Conservation (phyloP, 2,888 invertebrate species). For the Yponomeuta plumbellus region DNA sequence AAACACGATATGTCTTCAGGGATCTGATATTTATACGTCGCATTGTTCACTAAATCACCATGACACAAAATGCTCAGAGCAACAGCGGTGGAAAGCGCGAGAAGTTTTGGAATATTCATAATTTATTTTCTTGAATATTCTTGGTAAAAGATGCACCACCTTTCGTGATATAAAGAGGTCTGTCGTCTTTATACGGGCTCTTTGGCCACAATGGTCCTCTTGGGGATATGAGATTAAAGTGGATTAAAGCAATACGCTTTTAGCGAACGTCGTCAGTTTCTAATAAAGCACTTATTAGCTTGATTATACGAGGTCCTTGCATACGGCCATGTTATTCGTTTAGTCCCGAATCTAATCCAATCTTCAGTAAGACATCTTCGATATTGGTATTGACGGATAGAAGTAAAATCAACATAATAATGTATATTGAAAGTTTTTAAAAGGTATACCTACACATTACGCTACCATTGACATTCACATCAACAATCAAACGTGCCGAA, state of each 20-base stretch:
- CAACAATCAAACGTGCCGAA: too few relatives aligned
- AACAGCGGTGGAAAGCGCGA: constrained; percentile 34
- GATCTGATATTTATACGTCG: neutral
- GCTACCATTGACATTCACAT: too few relatives aligned
- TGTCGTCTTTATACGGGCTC: neutral
- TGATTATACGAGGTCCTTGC: constrained; percentile 42
- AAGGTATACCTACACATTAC: neutral
- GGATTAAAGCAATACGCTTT: constrained; percentile 64
- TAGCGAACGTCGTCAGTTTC: constrained; percentile 48
- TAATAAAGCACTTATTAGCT: constrained; percentile 54
- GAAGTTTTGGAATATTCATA: constrained; percentile 44
- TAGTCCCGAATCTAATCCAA: constrained; percentile 3
- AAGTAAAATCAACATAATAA: too few relatives aligned
- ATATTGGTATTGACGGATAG: neutral
- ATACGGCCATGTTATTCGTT: neutral
- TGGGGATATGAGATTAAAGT: constrained; percentile 43
- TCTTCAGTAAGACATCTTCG: neutral
- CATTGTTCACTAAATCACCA: constrained; percentile 29
- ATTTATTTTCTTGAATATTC: constrained; percentile 25
- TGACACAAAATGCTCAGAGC: constrained; percentile 38
- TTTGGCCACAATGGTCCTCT: constrained; percentile 1
- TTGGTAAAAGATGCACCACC: constrained; percentile 35
- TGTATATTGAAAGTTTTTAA: too few relatives aligned
- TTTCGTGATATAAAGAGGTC: constrained; percentile 36
- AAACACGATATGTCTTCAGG: neutral